These are phyloP conservation scores for Drosophila obscura DNA, from an alignment of 1,140 invertebrate genomes.

Conservation along the genomic window DNA sequence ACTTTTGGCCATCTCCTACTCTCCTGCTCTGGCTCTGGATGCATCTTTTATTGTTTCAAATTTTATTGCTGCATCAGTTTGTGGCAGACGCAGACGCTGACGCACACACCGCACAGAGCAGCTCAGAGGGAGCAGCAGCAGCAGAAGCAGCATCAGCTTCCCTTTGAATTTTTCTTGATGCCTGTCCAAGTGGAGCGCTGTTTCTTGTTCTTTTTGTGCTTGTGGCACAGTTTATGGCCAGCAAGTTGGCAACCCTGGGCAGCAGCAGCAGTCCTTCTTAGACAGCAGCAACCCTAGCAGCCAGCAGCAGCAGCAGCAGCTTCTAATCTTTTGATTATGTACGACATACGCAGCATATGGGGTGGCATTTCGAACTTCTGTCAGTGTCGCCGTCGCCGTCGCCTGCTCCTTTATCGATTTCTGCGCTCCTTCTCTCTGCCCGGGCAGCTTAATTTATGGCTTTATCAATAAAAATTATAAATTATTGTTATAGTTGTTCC, in stretches of 20 bases:
- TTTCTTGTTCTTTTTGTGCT: conserved; percentile 20
- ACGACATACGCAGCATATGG: conserved; percentile 76
- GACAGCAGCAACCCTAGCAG: conserved; percentile 5
- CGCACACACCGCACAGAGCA: conserved; percentile 5
- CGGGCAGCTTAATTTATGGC: conserved; percentile 64
- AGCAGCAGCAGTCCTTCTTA: background rate
- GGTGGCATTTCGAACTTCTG: conserved; percentile 41
- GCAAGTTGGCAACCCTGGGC: conserved; percentile 27
- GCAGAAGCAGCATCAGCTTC: conserved; percentile 19
- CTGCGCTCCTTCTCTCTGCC: conserved; percentile 5
- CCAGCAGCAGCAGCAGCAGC: conserved; percentile 34
- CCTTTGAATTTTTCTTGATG: conserved; percentile 73
- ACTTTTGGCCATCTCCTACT: conserved; percentile 42
- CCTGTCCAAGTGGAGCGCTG: conserved; percentile 71
- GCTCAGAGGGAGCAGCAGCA: conserved; percentile 17
- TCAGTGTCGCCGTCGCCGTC: too few relatives aligned
- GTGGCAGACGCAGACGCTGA: conserved; percentile 57
- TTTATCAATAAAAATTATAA: conserved; percentile 78
- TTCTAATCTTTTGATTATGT: conserved; percentile 81
- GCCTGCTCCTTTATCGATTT: background rate
- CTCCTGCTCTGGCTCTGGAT: conserved; percentile 30
- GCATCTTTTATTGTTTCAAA: conserved; percentile 77
- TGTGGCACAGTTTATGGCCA: conserved; percentile 62
- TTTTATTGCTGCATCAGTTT: conserved; percentile 81
- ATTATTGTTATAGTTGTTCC: conserved; percentile 72